Base-by-base conservation (phyloP, 1,140 invertebrate genomes). In the Acyrthosiphon pisum region DNA sequence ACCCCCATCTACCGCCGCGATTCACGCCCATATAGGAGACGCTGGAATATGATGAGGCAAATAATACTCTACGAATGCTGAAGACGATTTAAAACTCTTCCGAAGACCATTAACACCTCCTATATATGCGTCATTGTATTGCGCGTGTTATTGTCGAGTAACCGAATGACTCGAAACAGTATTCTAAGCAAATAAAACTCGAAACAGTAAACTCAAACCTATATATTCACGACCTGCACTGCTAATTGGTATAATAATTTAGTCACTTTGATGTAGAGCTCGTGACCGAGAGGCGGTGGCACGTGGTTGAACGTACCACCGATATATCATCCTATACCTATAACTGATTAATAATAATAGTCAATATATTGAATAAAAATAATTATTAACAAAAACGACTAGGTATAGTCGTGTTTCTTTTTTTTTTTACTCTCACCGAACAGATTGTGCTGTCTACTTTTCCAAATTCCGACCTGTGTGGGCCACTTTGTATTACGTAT, bases 81-180 rank as follows among this genome's bases (percentile, higher is more conserved):
- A 76, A 76, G 30, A 76, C 60, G n/a, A n/a, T 76, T n/a, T 76
- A n/a, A 76, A 76, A 76, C 60, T 76, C 60, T 76, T n/a, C n/a
- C 60, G n/a, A 76, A 76, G 30, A 76, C 60, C 60, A 76, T 76
- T 76, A n/a, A 76, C 60, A 76, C 60, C 60, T 76, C 6, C n/a
- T n/a, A 68, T n/a, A 9, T 18, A n/a, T 18, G 60, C n/a, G 14
- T 76, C 60, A 76, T 76, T 76, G n/a, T 4, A n/a, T 68, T n/a
- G 6, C 14, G 60, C n/a, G 11, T n/a, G 30, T 76, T 68, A 35
- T 76, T 76, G 60, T n/a, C 60, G 60, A 76, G 60, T n/a, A 76
- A 76, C 14, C 60, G 6, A 76, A 76, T n/a, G n/a, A 35, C 60
- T 76, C 60, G 6, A 76, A 76, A 14, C 14, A 76, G 30, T 53